Evolutionary conservation across 2,888 invertebrate species (phyloP).

Genomic region (Gymnosoma rotundatum): DNA sequence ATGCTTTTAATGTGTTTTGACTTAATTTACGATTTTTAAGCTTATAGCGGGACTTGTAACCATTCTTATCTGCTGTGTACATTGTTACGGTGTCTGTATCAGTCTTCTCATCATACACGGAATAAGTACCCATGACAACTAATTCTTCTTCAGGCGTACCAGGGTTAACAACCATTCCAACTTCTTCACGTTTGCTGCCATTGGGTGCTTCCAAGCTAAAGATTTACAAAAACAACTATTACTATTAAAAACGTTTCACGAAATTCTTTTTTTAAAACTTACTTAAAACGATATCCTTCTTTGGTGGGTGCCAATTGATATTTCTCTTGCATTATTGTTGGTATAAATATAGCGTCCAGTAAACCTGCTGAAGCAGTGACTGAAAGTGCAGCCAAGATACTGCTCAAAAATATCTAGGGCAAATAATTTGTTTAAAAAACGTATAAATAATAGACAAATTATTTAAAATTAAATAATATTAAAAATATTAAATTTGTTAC

Average conservation of each 20-base stretch:
- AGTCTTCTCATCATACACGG: slow-evolving; percentile 78
- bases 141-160: slow-evolving; percentile 79
- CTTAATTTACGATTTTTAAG: slow-evolving; percentile 79
- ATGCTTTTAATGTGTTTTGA: slow-evolving; percentile 75
- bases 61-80: slow-evolving; percentile 82
- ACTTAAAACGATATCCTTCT: slow-evolving; percentile 80
- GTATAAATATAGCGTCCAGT: slow-evolving; percentile 76
- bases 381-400: slow-evolving; percentile 74
- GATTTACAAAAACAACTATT: not conserved
- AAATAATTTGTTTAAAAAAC: too few species aligned
- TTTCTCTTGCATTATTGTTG: slow-evolving; percentile 76
- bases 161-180: slow-evolving; percentile 80
- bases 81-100: slow-evolving; percentile 79
- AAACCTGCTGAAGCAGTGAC: slow-evolving; percentile 75
- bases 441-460: not conserved
- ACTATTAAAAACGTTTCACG: not conserved
- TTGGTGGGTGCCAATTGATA: slow-evolving; percentile 76
- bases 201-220: slow-evolving; percentile 78
- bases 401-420: slow-evolving; percentile 74
- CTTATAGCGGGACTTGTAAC: slow-evolving; percentile 79
- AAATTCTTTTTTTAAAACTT: slow-evolving; percentile 19
- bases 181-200: slow-evolving; percentile 80
- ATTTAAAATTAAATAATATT: too few species aligned
- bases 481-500: too few species aligned
- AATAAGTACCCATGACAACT: slow-evolving; percentile 80